A percentile compares a stretch with the other conserved stretches of the same genome.
Conservation (phyloP, 2,113 vertebrate genomes). For the Pipa parva region DNA sequence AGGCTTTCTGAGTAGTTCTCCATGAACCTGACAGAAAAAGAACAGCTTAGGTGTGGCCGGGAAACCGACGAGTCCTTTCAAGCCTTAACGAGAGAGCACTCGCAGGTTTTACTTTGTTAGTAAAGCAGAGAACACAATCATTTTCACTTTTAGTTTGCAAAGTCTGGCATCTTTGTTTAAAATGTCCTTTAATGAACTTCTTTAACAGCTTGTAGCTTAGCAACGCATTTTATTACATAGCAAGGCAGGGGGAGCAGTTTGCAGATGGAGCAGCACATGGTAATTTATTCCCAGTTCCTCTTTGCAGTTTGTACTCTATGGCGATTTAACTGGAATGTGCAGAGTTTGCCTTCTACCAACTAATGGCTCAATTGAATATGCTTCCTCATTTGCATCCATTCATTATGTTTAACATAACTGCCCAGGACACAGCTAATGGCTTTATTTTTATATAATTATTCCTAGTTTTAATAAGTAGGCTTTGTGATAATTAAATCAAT, state of each 20-base stretch:
- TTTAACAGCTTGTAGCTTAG: slow-evolving; percentile 74
- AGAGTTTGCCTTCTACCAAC: slow-evolving; percentile 43
- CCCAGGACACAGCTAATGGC: neutral
- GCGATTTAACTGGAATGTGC: slow-evolving; percentile 47
- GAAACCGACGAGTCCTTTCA: too few species aligned
- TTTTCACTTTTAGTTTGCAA: slow-evolving; percentile 57
- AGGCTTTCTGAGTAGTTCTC: too few species aligned
- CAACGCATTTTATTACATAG: slow-evolving; percentile 74
- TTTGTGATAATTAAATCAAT: too few species aligned
- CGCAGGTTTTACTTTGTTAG: too few species aligned
- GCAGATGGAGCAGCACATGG: slow-evolving; percentile 59
- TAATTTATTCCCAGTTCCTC: slow-evolving; percentile 54
- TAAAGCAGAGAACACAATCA: slow-evolving; percentile 59
- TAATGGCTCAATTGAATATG: slow-evolving; percentile 48
- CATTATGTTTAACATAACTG: slow-evolving; percentile 21
- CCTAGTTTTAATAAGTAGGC: too few species aligned
- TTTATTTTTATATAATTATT: too few species aligned
- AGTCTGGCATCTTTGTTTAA: slow-evolving; percentile 63
- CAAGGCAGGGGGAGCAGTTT: slow-evolving; percentile 56
- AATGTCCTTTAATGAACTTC: slow-evolving; percentile 82
- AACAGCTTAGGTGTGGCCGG: too few species aligned
- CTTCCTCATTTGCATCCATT: slow-evolving; percentile 47
- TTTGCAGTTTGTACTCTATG: slow-evolving; percentile 27
- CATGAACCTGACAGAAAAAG: too few species aligned
- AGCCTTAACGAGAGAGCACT: too few species aligned